Percentiles rank a stretch among this genome's conserved stretches.
These are phyloP conservation scores for Lepidocyrtinus sp. DNA, from an alignment of 2,888 invertebrate genomes.

Conservation along the genomic window DNA sequence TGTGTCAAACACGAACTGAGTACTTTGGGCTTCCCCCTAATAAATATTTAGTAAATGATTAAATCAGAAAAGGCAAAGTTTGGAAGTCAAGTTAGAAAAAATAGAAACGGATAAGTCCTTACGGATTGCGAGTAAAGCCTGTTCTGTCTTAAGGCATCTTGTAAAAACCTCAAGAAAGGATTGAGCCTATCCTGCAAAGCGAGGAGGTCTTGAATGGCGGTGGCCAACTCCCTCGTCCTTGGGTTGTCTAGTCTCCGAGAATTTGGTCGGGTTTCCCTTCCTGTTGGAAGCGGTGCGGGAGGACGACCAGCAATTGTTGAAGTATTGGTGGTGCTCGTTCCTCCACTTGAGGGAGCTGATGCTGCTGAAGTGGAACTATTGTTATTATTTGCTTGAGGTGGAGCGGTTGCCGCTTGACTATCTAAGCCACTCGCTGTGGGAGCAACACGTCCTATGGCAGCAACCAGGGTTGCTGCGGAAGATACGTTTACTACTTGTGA, in stretches of 20 bases:
- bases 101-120: neutral
- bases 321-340: neutral
- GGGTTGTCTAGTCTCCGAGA: constrained; percentile 61
- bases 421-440: neutral
- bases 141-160: constrained; percentile 62
- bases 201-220: constrained; percentile 64
- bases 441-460: constrained; percentile 53
- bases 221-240: constrained; percentile 63
- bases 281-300: neutral
- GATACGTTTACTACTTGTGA: constrained; percentile 65
- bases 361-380: constrained; percentile 8
- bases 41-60: neutral
- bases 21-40: constrained; percentile 70
- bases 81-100: neutral
- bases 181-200: constrained; percentile 64
- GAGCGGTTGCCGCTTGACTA: constrained; percentile 7
- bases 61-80: neutral
- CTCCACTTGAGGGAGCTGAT: neutral
- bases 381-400: neutral
- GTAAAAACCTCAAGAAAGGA: constrained; percentile 64
- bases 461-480: constrained; percentile 59
- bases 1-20: constrained; percentile 81
- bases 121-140: constrained; percentile 57
- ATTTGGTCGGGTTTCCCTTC: neutral
- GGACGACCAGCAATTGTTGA: neutral